Evolutionary conservation across 2,113 vertebrate species (phyloP).

Genomic region (Etheostoma spectabile): DNA sequence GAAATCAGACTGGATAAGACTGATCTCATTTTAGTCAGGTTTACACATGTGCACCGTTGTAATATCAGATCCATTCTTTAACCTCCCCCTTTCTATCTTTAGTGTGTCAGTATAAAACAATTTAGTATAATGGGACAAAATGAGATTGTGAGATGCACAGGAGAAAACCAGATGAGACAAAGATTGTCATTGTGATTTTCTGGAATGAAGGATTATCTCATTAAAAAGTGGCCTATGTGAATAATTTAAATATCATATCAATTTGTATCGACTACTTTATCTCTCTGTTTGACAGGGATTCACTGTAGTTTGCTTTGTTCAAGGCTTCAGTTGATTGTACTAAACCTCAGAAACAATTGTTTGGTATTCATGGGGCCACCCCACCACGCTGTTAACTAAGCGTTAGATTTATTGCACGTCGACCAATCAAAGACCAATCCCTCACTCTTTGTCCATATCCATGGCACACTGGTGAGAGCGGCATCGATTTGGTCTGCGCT

Average conservation of each 20-base stretch:
- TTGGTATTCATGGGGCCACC: conserved; percentile 14
- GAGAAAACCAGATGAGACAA: conserved; percentile 35
- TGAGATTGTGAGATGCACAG: conserved; percentile 41
- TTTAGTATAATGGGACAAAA: conserved; percentile 34
- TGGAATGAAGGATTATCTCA: conserved; percentile 9
- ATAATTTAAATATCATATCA: conserved; percentile 35
- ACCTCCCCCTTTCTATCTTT: conserved; percentile 38
- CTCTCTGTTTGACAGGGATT: conserved; percentile 16
- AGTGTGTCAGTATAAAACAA: conserved; percentile 16
- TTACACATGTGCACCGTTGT: neutral
- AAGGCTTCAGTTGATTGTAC: conserved; percentile 7
- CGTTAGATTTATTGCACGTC: conserved; percentile 43
- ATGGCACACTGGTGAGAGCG: conserved; percentile 4
- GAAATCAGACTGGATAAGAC: conserved; percentile 12
- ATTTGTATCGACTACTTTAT: conserved; percentile 15
- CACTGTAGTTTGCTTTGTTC: conserved; percentile 13
- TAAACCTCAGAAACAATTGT: conserved; percentile 26
- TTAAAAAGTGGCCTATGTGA: conserved; percentile 27
- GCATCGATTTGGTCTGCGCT: conserved; percentile 4
- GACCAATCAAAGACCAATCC: conserved; percentile 54
- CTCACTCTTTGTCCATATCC: conserved; percentile 35
- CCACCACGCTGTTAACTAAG: conserved; percentile 35
- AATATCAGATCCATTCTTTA: conserved; percentile 26
- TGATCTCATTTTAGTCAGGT: conserved; percentile 43
- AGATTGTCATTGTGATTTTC: conserved; percentile 6